Percentiles rank a stretch among this genome's conserved stretches.
Evolutionary conservation across 2,113 vertebrate genomes (phyloP).

Genomic region (Accipiter virgatus): DNA sequence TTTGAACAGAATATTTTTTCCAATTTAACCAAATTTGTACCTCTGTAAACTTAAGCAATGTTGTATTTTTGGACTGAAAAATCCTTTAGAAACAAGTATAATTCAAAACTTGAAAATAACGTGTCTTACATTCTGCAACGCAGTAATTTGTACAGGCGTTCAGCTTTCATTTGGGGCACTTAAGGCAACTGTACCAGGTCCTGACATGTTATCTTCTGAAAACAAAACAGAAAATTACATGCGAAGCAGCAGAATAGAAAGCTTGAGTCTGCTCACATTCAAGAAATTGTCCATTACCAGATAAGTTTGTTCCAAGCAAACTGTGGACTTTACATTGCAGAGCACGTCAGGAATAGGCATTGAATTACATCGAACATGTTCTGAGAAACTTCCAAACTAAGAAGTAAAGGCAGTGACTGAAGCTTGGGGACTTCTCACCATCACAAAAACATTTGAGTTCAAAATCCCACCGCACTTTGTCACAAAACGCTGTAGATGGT

Average conservation of each 20-base stretch:
- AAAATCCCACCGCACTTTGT: conserved; percentile 29
- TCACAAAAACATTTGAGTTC: conserved; percentile 13
- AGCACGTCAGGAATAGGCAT: neutral
- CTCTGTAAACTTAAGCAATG: neutral
- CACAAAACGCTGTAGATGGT: conserved; percentile 10
- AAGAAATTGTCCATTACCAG: neutral
- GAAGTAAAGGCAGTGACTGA: neutral
- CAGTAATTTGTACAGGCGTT: neutral
- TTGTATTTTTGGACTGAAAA: neutral
- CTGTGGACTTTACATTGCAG: neutral
- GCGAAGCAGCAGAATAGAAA: neutral
- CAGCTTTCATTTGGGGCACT: neutral
- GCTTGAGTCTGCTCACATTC: neutral
- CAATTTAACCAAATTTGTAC: neutral
- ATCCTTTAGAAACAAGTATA: neutral
- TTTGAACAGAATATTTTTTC: neutral
- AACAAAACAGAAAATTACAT: neutral
- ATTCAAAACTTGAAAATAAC: neutral
- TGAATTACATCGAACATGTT: neutral
- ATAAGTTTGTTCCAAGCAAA: neutral
- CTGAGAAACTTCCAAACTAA: neutral
- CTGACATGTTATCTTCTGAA: neutral
- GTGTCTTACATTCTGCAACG: neutral
- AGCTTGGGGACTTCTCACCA: neutral
- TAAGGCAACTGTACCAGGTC: neutral